Base-by-base conservation (phyloP, 1,140 invertebrate genomes). In the Bombyx mandarina region DNA sequence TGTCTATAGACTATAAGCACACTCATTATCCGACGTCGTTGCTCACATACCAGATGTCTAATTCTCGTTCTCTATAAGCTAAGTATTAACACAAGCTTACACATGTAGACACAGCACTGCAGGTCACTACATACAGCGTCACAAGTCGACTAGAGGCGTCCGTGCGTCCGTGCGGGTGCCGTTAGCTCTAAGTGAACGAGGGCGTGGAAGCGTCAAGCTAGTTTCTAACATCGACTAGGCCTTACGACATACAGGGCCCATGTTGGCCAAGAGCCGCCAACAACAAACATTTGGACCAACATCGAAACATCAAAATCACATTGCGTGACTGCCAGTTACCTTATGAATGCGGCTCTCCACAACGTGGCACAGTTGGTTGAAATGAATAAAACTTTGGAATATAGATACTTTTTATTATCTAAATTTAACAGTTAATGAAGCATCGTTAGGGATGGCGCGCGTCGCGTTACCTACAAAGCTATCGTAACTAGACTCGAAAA, bases 371-470 rank as follows among this genome's bases (percentile, higher is more conserved):
- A 69, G 74, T 71, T 66, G 72, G 78, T 77, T 84, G 78, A 82
- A 87, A 87, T 85, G 73, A 87, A 85, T 82, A 77, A 83, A 82
- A 87, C 82, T 85, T 84, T 85, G 80, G 84, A 87, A 71, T 87
- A 86, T 75, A 85, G 77, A 80, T 80, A 85, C 72, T 87, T 87
- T 35, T 35, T 87, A 87, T 85, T 87, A 84, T 81, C 85, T 85
- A 77, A 66, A 53, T 75, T 84, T 75, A 79, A 75, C 68, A 82
- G 75, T 82, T 77, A 83, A 77, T 18, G 70, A 80, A 83, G 78
- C 72, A 60, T 73, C 71, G 26, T 35, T 35, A 35, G 26, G 26
- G 26, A 35, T 35, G 26, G 26, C 26, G 26, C 26, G 26, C 26
- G 26, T 35, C 26, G 26, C 26, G 26, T 2, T 5, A 5, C 26